These are phyloP conservation scores for Monoplex corrugatus DNA, from an alignment of 2,888 invertebrate species.

Conservation along the genomic window DNA sequence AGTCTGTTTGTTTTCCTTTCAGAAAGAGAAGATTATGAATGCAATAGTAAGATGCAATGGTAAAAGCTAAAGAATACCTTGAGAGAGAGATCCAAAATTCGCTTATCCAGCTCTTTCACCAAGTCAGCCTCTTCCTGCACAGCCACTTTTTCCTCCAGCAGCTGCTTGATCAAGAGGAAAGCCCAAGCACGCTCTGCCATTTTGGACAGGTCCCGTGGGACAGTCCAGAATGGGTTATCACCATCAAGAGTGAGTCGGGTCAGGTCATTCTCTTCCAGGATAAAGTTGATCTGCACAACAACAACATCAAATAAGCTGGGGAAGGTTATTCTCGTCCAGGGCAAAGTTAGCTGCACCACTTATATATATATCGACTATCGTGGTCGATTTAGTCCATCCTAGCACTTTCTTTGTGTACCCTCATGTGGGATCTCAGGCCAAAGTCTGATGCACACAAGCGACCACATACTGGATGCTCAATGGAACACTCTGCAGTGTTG, in stretches of 20 bases:
- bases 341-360: no score
- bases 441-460: no score
- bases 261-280: constrained; percentile 45
- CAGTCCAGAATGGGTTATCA: constrained; percentile 50
- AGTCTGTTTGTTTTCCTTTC: no score
- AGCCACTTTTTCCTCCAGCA: constrained; percentile 63
- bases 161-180: constrained; percentile 71
- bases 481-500: no score
- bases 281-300: constrained; percentile 33
- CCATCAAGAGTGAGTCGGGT: constrained; percentile 28
- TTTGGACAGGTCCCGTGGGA: constrained; percentile 54
- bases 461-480: no score
- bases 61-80: constrained; percentile 60
- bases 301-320: no score
- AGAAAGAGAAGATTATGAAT: no score
- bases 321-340: no score
- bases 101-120: constrained; percentile 59
- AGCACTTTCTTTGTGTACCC: no score
- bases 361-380: no score
- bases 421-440: no score
- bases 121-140: constrained; percentile 48
- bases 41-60: neutral
- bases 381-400: no score
- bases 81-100: constrained; percentile 65
- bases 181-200: constrained; percentile 75